Evolutionary conservation across 2,797 vertebrate genomes (phyloP).

Genomic region (Cynodonichthys magdalenae): DNA sequence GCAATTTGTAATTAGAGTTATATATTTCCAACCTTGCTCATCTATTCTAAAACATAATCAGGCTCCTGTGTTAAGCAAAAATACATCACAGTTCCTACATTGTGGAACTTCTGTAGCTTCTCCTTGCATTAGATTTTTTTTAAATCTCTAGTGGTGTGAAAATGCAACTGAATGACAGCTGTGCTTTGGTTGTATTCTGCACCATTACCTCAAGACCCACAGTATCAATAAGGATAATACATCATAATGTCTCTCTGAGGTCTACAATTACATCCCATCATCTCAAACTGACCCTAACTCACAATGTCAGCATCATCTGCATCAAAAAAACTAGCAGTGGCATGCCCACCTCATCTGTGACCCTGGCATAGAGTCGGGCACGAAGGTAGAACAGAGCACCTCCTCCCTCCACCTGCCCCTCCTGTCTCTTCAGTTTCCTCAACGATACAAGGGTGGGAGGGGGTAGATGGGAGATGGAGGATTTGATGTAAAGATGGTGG

Average conservation of each 20-base stretch:
- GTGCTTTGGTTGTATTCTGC: constrained; percentile 14
- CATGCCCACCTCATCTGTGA: constrained; percentile 37
- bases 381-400: constrained; percentile 66
- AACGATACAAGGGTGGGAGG: constrained; percentile 42
- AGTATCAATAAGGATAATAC: constrained; percentile 12
- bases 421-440: constrained; percentile 52
- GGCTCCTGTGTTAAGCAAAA: neutral
- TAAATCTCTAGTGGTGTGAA: neutral
- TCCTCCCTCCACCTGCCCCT: constrained; percentile 75
- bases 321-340: constrained; percentile 33
- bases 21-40: no score
- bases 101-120: neutral
- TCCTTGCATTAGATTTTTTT: neutral
- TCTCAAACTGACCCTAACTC: constrained; percentile 39
- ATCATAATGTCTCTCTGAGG: constrained; percentile 31
- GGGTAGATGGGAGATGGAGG: constrained; percentile 20
- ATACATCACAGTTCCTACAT: constrained; percentile 4
- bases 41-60: no score
- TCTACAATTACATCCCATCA: constrained; percentile 36
- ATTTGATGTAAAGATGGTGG: constrained; percentile 63
- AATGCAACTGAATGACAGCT: constrained; percentile 7
- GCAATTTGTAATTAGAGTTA: no score
- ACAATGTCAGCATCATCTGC: constrained; percentile 34
- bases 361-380: constrained; percentile 37
- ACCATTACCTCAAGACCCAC: constrained; percentile 20